Conservation (phyloP, 2,888 invertebrate genomes). For the Nomada flava region DNA sequence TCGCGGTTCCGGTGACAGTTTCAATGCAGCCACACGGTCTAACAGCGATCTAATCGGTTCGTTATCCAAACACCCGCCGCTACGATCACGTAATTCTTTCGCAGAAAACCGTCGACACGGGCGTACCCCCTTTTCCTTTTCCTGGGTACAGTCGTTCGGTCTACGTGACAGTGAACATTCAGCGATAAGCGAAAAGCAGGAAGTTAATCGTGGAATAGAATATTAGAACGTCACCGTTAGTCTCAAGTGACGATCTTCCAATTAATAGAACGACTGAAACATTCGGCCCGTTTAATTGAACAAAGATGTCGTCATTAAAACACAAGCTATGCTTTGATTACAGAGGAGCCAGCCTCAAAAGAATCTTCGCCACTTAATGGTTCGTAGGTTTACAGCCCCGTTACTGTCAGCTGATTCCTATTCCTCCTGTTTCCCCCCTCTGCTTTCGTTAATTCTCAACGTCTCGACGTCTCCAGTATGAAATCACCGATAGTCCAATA, state of each 20-base stretch:
- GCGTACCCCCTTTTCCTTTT: slow-evolving; percentile 6
- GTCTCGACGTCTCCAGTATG: background rate
- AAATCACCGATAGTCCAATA: background rate
- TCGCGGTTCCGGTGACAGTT: slow-evolving; percentile 30
- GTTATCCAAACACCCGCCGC: slow-evolving; percentile 50
- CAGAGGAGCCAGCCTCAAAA: background rate
- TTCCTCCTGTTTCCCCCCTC: background rate
- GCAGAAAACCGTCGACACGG: slow-evolving; percentile 48
- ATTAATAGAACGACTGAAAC: background rate
- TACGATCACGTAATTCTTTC: slow-evolving; percentile 58
- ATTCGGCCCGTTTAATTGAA: background rate
- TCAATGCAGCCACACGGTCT: slow-evolving; percentile 25
- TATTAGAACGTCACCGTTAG: background rate
- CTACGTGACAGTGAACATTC: background rate
- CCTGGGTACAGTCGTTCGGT: slow-evolving; percentile 4
- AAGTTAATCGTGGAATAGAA: background rate
- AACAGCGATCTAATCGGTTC: slow-evolving; percentile 51
- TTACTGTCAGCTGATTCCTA: background rate
- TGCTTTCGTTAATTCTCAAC: background rate
- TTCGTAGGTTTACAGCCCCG: background rate
- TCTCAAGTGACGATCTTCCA: background rate
- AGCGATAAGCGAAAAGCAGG: background rate
- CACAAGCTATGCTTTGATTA: background rate
- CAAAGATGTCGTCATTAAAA: background rate
- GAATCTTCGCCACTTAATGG: background rate